phyloP scores from a whole-genome alignment of 2,113 vertebrate species.

The Casuarius casuarius region DNA sequence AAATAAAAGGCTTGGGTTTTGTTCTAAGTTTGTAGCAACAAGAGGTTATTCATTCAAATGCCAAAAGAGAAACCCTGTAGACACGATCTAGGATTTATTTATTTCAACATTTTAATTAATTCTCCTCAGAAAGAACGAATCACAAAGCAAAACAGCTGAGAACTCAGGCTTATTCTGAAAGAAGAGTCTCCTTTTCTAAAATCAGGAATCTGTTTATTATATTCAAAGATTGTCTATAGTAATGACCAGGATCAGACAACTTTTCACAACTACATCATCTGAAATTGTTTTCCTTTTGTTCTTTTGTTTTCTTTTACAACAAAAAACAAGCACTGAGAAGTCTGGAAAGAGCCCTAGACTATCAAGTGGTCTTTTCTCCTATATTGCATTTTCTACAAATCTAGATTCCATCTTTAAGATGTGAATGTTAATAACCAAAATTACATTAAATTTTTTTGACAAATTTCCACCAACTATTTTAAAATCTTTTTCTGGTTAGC shows the following conservation, averaged over 20 bases:
- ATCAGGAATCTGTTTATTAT: background rate
- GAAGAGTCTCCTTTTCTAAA: background rate
- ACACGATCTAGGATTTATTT: background rate
- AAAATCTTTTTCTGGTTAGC: background rate
- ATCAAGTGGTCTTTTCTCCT: background rate
- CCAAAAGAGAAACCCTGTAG: background rate
- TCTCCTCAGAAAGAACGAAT: background rate
- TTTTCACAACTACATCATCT: background rate
- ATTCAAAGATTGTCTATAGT: background rate
- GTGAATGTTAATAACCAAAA: background rate
- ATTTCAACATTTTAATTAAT: conserved; percentile 29
- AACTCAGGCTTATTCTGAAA: background rate
- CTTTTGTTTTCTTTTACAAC: background rate
- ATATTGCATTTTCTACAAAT: background rate
- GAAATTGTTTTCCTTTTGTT: background rate
- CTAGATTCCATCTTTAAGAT: background rate
- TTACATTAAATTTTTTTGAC: background rate
- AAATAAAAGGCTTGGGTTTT: background rate
- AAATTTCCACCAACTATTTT: background rate
- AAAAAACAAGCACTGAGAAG: rapidly evolving
- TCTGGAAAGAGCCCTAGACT: background rate
- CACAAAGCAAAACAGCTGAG: conserved; percentile 6
- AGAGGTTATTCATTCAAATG: background rate
- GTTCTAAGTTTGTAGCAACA: conserved; percentile 5
- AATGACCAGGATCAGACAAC: background rate